Evolutionary conservation across 2,888 invertebrate genomes (phyloP).

Genomic region (Eupithecia inturbata): DNA sequence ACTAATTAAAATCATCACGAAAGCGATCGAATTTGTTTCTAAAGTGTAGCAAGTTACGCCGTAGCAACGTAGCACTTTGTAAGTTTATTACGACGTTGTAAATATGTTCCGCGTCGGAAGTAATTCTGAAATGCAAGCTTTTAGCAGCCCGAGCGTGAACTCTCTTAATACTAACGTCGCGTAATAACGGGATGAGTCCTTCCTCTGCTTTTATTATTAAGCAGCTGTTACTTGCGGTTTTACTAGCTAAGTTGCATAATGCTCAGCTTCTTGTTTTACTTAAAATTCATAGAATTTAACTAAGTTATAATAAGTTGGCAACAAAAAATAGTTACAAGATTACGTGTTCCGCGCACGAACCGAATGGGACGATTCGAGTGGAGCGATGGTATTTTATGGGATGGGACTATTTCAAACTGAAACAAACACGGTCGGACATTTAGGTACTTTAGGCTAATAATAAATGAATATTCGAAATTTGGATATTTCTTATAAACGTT

Average conservation of each 20-base stretch:
- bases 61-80: slow-evolving; percentile 4
- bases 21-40: neutral
- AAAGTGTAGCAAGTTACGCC: neutral
- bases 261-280: neutral
- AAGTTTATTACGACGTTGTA: slow-evolving; percentile 6
- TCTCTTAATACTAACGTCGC: neutral
- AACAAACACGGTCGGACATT: too few relatives aligned
- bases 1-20: neutral
- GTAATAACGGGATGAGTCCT: neutral
- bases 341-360: neutral
- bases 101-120: slow-evolving; percentile 3
- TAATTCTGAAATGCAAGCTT: slow-evolving; percentile 5
- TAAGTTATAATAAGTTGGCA: neutral
- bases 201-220: slow-evolving; percentile 2
- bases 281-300: neutral
- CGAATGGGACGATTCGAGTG: too few relatives aligned
- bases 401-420: too few relatives aligned
- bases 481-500: too few relatives aligned
- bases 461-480: too few relatives aligned
- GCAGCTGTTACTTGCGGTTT: slow-evolving; percentile 6
- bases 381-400: too few relatives aligned
- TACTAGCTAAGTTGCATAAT: slow-evolving; percentile 5
- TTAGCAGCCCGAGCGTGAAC: neutral
- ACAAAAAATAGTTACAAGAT: neutral
- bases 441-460: too few relatives aligned